phyloP scores from a whole-genome alignment of 1,140 invertebrate genomes.

The Samia ricini region DNA sequence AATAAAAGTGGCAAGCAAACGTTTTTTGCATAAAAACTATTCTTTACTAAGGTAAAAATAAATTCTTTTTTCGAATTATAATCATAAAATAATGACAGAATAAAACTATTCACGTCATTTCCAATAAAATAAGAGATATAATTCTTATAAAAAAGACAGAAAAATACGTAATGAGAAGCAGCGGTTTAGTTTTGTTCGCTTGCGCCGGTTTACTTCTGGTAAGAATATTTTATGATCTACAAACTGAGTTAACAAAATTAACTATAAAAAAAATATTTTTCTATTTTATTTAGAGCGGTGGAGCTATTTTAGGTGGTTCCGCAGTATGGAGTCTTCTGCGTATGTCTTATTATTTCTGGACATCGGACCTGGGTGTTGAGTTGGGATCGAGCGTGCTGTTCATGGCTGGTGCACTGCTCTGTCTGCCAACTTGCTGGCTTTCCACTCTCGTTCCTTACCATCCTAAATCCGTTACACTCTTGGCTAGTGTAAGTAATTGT shows the following conservation, averaged over 20 bases:
- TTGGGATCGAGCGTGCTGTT: conserved; percentile 47
- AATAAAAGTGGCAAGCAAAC: neutral
- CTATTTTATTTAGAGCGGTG: conserved; percentile 44
- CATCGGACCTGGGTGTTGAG: conserved; percentile 58
- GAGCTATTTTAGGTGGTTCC: conserved; percentile 52
- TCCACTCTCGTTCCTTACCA: conserved; percentile 55
- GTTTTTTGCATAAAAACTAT: neutral
- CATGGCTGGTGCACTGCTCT: conserved; percentile 52
- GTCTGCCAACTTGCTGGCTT: conserved; percentile 58
- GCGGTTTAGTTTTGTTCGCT: conserved; percentile 52
- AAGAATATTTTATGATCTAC: conserved; percentile 20
- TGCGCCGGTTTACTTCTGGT: conserved; percentile 63
- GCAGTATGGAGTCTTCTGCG: conserved; percentile 54
- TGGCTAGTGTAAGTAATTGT: conserved; percentile 37
- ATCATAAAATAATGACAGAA: neutral
- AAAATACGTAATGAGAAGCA: conserved; percentile 45
- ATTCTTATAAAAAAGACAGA: conserved; percentile 10
- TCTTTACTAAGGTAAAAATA: neutral
- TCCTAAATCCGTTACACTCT: conserved; percentile 37
- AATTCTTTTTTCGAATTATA: neutral
- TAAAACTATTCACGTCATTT: neutral
- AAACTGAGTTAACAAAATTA: neutral
- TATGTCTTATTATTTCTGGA: conserved; percentile 69
- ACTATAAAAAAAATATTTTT: conserved; percentile 4
- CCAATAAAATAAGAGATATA: neutral